Base-by-base conservation (phyloP, 2,113 vertebrate genomes). In the Hippoglossus stenolepis region DNA sequence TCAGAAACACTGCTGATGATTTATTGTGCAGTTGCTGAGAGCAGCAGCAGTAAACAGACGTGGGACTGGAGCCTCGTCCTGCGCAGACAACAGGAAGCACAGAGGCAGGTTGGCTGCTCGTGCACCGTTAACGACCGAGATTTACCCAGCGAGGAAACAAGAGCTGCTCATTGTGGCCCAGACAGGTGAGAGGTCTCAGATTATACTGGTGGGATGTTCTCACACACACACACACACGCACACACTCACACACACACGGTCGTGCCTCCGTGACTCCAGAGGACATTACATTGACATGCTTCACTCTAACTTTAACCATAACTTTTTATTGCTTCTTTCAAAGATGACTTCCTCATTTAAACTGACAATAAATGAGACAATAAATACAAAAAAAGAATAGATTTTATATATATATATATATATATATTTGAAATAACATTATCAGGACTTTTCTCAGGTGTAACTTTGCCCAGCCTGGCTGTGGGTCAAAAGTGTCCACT, bases 151-250 rank as follows among this genome's bases (percentile, higher is more conserved):
- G 61, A 43, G 40, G 87, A 89, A 92, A 92, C 85, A 40, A 65
- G 85, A 92, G 82, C 60, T 60, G 45, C 71, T 85, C 59, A 45
- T 85, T 87, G 80, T 77, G 56, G 43, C 65, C 13, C 63, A 83
- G 84, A 93, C 91, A 92, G 91, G 90, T 92, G 91, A 92, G 57
- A 5, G 18, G 57, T 28, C 21, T 28, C 74, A 77, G 70, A 84
- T 74, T 85, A 80, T 73, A 40, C 47, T 65, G 53, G 23, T 54
- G n/a, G 15, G 15, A 60, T 64, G 31, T n/a, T 38, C 23, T 18
- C 45, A 60, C 71, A 57, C 24, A 60, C 2, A 60, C 17, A 21
- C 51, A 35, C 2, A 65, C 28, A 21, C 45, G 56, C 71, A 56
- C 24, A 60, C 3, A 65, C 26, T 18, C 51, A 53, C 57, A 31